Percentiles rank a stretch among this genome's conserved stretches.
These are phyloP conservation scores for Dexiosoma caninum DNA, from an alignment of 2,888 invertebrate genomes.

Conservation along the genomic window DNA sequence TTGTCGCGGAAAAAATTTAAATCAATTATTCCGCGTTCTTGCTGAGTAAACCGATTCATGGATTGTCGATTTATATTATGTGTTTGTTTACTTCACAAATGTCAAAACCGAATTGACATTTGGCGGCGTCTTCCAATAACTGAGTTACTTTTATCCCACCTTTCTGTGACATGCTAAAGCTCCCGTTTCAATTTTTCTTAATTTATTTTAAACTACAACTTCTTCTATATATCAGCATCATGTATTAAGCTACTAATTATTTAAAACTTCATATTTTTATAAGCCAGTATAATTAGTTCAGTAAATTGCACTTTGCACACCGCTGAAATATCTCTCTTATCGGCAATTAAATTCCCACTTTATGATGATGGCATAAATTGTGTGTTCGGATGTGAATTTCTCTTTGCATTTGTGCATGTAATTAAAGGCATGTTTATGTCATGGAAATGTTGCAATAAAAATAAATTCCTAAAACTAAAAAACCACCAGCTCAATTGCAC, in stretches of 20 bases:
- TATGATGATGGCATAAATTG: conserved; percentile 29
- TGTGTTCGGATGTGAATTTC: neutral
- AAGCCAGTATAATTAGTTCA: conserved; percentile 16
- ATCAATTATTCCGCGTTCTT: too few species aligned
- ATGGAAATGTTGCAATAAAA: conserved; percentile 8
- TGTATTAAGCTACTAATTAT: neutral
- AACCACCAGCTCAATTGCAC: conserved; percentile 10
- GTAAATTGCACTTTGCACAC: conserved; percentile 14
- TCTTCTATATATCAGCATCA: neutral
- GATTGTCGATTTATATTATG: too few species aligned
- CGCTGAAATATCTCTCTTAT: neutral
- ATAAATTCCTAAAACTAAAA: conserved; percentile 18
- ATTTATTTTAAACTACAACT: neutral
- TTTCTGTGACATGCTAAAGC: too few species aligned
- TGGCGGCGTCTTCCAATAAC: too few species aligned
- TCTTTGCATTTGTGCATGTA: neutral
- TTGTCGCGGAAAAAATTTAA: too few species aligned
- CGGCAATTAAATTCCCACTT: conserved; percentile 33
- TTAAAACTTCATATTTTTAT: conserved; percentile 2
- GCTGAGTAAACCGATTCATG: too few species aligned
- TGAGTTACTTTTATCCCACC: too few species aligned
- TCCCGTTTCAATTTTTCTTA: too few species aligned
- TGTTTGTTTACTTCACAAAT: too few species aligned
- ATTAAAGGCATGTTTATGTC: conserved; percentile 17
- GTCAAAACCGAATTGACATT: too few species aligned